phyloP scores from a whole-genome alignment of 2,113 vertebrate species.

The Megaptera novaeangliae region DNA sequence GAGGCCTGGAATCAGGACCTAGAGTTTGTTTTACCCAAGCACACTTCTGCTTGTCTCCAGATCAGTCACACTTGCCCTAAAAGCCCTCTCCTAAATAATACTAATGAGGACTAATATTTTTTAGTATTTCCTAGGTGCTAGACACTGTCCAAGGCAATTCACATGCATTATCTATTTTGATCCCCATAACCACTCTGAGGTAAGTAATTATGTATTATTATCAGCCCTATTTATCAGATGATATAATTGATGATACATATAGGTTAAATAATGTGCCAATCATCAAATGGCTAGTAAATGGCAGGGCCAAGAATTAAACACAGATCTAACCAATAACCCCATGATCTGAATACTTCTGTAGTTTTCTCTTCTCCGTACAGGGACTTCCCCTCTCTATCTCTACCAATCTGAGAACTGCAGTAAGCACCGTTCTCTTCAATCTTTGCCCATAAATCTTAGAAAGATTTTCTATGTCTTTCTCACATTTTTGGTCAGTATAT shows the following conservation, averaged over 20 bases:
- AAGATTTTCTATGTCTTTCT: neutral
- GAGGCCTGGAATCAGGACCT: neutral
- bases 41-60: neutral
- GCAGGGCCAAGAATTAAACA: neutral
- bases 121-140: neutral
- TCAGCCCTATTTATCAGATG: neutral
- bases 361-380: neutral
- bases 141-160: neutral
- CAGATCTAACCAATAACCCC: neutral
- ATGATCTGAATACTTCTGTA: neutral
- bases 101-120: neutral
- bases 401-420: neutral
- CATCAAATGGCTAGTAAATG: neutral
- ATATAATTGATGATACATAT: neutral
- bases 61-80: neutral
- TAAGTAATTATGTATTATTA: neutral
- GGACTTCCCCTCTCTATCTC: neutral
- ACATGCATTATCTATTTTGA: neutral
- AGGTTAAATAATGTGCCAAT: neutral
- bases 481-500: neutral
- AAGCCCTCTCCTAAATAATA: neutral
- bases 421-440: neutral
- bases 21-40: neutral
- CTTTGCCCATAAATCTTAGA: neutral
- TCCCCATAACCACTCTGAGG: neutral